Base-by-base conservation (phyloP, 2,797 vertebrate genomes). In the Sebastes baramenuke region DNA sequence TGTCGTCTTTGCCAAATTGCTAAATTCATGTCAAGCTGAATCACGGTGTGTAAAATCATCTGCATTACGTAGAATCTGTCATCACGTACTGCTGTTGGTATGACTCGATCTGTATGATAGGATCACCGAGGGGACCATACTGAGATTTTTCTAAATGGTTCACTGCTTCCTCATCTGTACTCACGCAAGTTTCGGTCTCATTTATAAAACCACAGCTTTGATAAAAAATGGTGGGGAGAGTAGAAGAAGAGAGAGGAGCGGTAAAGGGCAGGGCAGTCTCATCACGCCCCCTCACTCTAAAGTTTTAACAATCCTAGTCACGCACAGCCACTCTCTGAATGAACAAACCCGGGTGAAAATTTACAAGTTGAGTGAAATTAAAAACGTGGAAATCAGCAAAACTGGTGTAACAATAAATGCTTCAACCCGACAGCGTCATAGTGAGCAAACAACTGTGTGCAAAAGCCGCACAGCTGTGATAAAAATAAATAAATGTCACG, bases 311-410 rank as follows among this genome's bases (percentile, higher is more conserved):
- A 81, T 82, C 46, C 70, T 69, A 83, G 94, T 95, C 95, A 95
- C 94, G 91, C 94, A 95, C 85, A 36, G 81, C 56, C 83, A 77
- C 78, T 95, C 90, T 95, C 90, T 94, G 87, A 91, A 95, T 96
- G 95, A 95, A 87, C 87, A 92, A 92, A 62, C 87, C 30, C 77
- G 64, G 20, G 29, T 80, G 74, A 79, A 49, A 84, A 68, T 55
- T 25, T 49, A 20, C n/a, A 32, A 14, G 34, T 14, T 20, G 36
- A 32, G 20, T 42, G 20, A 66, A 62, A 64, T 32, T 2, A 24
- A 64, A 14, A 65, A 13, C 42, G 20, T n/a, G 12, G 29, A 14
- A 77, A 72, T 79, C n/a, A 18, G 25, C 29, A 14, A 24, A 42
- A 3, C 8, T 34, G 5, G 1, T 27, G 4, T 61, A 24, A 24